Percentiles rank a stretch among this genome's conserved stretches.
These are phyloP conservation scores for Tauraco erythrolophus DNA, from an alignment of 2,113 vertebrate species.

Conservation along the genomic window DNA sequence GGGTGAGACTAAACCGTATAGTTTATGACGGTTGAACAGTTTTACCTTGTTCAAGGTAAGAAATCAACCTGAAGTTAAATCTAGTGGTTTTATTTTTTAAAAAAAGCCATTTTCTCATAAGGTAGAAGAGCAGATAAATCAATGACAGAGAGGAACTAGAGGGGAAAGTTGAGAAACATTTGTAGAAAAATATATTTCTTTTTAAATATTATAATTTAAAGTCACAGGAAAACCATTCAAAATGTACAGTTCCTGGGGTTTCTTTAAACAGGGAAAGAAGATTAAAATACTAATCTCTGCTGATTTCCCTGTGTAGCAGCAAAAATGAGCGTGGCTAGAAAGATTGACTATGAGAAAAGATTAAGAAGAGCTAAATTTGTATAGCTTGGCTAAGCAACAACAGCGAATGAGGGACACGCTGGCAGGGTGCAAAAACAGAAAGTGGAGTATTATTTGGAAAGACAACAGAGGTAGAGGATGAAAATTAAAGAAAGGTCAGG, in stretches of 20 bases:
- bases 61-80: not conserved
- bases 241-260: not conserved
- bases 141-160: not conserved
- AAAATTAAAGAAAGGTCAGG: not conserved
- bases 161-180: not conserved
- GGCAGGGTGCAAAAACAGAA: not conserved
- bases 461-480: not conserved
- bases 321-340: slow-evolving; percentile 5
- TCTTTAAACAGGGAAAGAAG: slow-evolving; percentile 50
- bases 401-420: not conserved
- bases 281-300: slow-evolving; percentile 43
- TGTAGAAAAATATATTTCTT: not conserved
- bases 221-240: not conserved
- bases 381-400: slow-evolving; percentile 14
- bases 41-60: not conserved
- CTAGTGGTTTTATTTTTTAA: not conserved
- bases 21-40: not conserved
- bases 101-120: not conserved
- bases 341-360: slow-evolving; percentile 43
- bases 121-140: not conserved
- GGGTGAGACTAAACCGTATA: not conserved
- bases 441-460: not conserved
- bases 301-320: not conserved
- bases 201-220: slow-evolving; percentile 8
- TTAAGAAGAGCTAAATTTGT: slow-evolving; percentile 41